A percentile compares a stretch with the other conserved stretches of the same genome.
These are phyloP conservation scores for Deroplatys truncata DNA, from an alignment of 2,888 invertebrate species.

Conservation along the genomic window DNA sequence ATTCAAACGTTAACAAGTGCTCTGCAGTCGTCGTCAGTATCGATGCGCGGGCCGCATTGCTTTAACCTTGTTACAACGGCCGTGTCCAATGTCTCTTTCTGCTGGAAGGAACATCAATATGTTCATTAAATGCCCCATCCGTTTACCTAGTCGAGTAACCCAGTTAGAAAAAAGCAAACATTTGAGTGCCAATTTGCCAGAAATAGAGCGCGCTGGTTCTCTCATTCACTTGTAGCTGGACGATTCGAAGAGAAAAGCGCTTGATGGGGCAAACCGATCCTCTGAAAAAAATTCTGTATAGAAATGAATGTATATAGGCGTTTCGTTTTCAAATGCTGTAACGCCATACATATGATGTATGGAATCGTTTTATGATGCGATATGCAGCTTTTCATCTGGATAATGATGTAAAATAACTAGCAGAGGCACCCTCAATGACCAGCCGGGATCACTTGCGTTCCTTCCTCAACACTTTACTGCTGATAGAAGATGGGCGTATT, in stretches of 20 bases:
- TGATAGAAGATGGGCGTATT: too few species aligned
- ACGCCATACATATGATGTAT: too few species aligned
- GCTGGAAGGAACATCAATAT: not conserved
- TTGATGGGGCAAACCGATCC: not conserved
- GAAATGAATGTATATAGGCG: too few species aligned
- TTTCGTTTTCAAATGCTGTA: too few species aligned
- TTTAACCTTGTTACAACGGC: not conserved
- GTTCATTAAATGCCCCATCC: not conserved
- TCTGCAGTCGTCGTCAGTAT: not conserved
- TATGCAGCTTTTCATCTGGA: too few species aligned
- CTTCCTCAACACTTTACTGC: too few species aligned
- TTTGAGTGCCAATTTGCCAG: not conserved
- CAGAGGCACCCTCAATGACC: too few species aligned
- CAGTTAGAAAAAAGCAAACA: not conserved
- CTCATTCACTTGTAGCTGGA: not conserved
- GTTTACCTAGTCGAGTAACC: not conserved
- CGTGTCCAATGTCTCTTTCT: not conserved
- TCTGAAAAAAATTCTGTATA: too few species aligned
- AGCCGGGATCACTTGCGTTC: too few species aligned
- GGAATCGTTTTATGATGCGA: too few species aligned
- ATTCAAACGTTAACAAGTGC: not conserved
- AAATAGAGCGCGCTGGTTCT: not conserved
- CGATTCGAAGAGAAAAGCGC: not conserved
- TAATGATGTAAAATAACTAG: too few species aligned
- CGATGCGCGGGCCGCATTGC: not conserved